Evolutionary conservation across 2,113 vertebrate species (phyloP).

Genomic region (Lophochroa leadbeateri): DNA sequence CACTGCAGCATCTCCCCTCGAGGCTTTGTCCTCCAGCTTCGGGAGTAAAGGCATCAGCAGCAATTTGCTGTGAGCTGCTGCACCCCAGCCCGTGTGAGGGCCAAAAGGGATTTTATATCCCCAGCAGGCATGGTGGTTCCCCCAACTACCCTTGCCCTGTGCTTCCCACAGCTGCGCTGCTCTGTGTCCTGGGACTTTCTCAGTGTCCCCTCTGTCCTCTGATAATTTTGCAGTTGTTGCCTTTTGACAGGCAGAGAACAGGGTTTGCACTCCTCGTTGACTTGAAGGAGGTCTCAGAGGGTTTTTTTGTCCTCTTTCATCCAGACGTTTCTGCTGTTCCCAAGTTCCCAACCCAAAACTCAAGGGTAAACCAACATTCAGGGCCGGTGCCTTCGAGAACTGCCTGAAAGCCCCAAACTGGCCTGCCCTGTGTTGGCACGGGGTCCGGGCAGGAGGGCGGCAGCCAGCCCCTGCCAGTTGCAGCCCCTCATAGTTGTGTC

Average conservation of each 20-base stretch:
- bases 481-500: not conserved
- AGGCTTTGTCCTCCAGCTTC: not conserved
- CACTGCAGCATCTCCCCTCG: rapidly evolving
- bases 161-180: not conserved
- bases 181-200: not conserved
- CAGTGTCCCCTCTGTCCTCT: not conserved
- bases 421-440: not conserved
- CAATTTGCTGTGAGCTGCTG: not conserved
- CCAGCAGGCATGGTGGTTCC: rapidly evolving
- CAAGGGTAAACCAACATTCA: not conserved
- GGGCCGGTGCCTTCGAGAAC: rapidly evolving
- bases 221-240: not conserved
- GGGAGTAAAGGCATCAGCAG: not conserved
- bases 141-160: rapidly evolving
- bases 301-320: not conserved
- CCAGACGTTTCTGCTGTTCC: not conserved
- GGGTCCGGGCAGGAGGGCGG: not conserved
- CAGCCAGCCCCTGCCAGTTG: not conserved
- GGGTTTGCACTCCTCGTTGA: not conserved
- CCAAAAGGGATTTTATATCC: not conserved
- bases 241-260: not conserved
- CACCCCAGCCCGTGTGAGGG: not conserved
- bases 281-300: not conserved
- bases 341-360: not conserved
- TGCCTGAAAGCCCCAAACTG: not conserved